Conservation (phyloP, 2,888 invertebrate species). For the Dascillus cervinus region DNA sequence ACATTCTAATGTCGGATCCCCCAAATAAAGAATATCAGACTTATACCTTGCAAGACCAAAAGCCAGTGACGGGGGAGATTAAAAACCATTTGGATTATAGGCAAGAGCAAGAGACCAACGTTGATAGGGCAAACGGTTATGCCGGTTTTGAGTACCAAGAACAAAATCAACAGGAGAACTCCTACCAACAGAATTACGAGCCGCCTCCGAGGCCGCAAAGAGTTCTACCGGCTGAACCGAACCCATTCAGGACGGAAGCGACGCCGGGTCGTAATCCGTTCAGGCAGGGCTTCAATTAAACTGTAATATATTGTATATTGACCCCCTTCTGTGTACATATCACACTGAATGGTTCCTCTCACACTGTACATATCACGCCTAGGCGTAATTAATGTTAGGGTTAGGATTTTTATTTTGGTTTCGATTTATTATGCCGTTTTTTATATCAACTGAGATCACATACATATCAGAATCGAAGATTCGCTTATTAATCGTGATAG, state of each 20-base stretch:
- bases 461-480: slow-evolving; percentile 44
- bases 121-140: slow-evolving; percentile 47
- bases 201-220: slow-evolving; percentile 33
- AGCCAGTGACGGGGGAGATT: slow-evolving; percentile 62
- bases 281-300: slow-evolving; percentile 62
- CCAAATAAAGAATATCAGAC: slow-evolving; percentile 90
- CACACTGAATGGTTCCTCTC: slow-evolving; percentile 37
- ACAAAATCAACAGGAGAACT: slow-evolving; percentile 36
- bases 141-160: slow-evolving; percentile 41
- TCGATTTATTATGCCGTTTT: slow-evolving; percentile 12
- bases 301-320: slow-evolving; percentile 12
- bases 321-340: slow-evolving; percentile 29
- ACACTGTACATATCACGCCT: slow-evolving; percentile 29
- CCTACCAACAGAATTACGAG: slow-evolving; percentile 20
- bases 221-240: slow-evolving; percentile 31
- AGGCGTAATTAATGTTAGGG: neutral
- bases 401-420: slow-evolving; percentile 12
- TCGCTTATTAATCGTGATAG: slow-evolving; percentile 40
- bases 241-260: slow-evolving; percentile 41
- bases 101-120: slow-evolving; percentile 60
- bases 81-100: slow-evolving; percentile 75
- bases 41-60: slow-evolving; percentile 82
- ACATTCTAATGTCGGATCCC: slow-evolving; percentile 83
- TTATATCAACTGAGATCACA: slow-evolving; percentile 44
- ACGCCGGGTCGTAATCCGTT: slow-evolving; percentile 63